Evolutionary conservation across 2,797 vertebrate genomes (phyloP), one percentile per base, ranked within the genome.

Genomic region (Eulemur mongoz): DNA sequence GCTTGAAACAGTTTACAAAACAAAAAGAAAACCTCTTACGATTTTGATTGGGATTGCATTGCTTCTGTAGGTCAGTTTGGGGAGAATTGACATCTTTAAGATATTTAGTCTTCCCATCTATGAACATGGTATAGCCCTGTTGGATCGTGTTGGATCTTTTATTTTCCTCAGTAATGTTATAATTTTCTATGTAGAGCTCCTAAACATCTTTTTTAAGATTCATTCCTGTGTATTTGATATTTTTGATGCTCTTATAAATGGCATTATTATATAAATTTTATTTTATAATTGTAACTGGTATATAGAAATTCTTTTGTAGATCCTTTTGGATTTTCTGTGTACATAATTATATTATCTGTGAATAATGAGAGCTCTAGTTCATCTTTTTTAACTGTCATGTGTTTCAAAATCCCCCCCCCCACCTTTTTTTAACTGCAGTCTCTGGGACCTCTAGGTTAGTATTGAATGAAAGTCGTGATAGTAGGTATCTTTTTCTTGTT

Each of bases 131-230:
- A n/a, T 72, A 48, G 38, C 23, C 9, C 13, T 63, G 13, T 63
- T 63, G 61, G 61, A 61, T 30, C 11, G 25, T 61, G 11, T 90
- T 84, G 84, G 23, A 79, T 22, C 15, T 70, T 72, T 81, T 61
- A 32, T 76, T 92, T 94, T 45, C 67, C 22, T 89, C n/a, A 92
- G n/a, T 85, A 85, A 84, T 43, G 11, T 89, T 94, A 85, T 43
- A 43, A 73, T 92, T 85, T 85, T 73, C 35, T 75, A 4, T 76
- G n/a, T 57, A 81, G 75, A 35, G 59, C 20, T 57, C 45, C 27
- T 72, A 65, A 67, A 52, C 59, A 80, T 86, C 38, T 80, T 87
- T 84, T 27, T 4, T 61, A 91, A 59, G 72, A 89, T 50, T 75
- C 23, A 80, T 61, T 57, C 57, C 48, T 80, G 67, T 48, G 18